Evolutionary conservation across 2,797 vertebrate genomes (phyloP).

Genomic region (Leptodactylus fallax): DNA sequence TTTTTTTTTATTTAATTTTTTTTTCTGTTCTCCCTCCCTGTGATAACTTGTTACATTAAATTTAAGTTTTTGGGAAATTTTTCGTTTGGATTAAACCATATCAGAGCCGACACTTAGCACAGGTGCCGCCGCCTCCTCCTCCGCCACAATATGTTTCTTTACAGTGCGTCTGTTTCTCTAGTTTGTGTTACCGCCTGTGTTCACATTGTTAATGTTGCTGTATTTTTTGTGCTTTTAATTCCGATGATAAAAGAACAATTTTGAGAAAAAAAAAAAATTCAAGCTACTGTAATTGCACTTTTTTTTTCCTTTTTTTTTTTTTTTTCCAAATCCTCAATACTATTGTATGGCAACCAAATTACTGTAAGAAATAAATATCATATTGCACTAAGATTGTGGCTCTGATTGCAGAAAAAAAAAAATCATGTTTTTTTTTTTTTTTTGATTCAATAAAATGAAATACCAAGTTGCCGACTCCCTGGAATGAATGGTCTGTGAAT

Average conservation of each 20-base stretch:
- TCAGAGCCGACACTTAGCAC: slow-evolving; percentile 74
- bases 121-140: slow-evolving; percentile 69
- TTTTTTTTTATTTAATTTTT: slow-evolving; percentile 60
- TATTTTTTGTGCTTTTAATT: slow-evolving; percentile 94
- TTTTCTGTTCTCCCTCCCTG: slow-evolving; percentile 68
- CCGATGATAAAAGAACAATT: slow-evolving; percentile 83
- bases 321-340: slow-evolving; percentile 82
- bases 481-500: slow-evolving; percentile 27
- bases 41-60: slow-evolving; percentile 84
- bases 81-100: slow-evolving; percentile 77
- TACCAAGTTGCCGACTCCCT: slow-evolving; percentile 55
- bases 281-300: slow-evolving; percentile 89
- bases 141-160: slow-evolving; percentile 73
- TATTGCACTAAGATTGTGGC: slow-evolving; percentile 88
- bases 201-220: slow-evolving; percentile 93
- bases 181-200: slow-evolving; percentile 88
- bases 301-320: slow-evolving; percentile 14
- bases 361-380: slow-evolving; percentile 97
- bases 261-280: slow-evolving; percentile 70
- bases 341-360: slow-evolving; percentile 97
- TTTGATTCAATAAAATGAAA: slow-evolving; percentile 65
- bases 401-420: slow-evolving; percentile 74
- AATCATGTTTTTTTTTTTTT: slow-evolving; percentile 56
- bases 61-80: slow-evolving; percentile 70
- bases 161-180: slow-evolving; percentile 83